Evolutionary conservation across 92 coral and sea anemone genomes (phyloP), one percentile per base, ranked within the genome.

Genomic region (Parazoanthus swiftii): DNA sequence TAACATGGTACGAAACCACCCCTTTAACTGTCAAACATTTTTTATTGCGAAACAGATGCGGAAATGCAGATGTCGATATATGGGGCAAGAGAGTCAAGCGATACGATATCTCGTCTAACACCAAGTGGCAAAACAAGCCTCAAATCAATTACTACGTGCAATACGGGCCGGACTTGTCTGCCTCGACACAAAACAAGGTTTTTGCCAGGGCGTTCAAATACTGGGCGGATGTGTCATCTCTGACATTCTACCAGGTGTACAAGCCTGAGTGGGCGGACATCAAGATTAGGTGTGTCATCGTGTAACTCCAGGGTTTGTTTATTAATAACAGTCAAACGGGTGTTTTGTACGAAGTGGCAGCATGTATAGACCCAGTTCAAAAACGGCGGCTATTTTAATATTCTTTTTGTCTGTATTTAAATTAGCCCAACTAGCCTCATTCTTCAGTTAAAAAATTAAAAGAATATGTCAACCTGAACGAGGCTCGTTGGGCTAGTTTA

Each of bases 151-250:
- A 78, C 5, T 78, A 46, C 9, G 59, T 78, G 15, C 81, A 78
- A 23, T 78, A 48, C 58, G 81, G 81, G 65, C 81, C 81, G 16
- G 81, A 78, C 37, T 48, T 78, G 36, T 11, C 81, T 48, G 81
- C 63, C 29, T 46, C 81, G 44, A 44, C 29, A 21, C 81, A 78
- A 65, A 78, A 48, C 56, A n/a, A 48, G 81, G 81, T 78, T 13
- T 78, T 78, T 48, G 81, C 81, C 80, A 76, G 54, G 80, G 80
- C 80, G 29, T 76, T 76, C n/a, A 76, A 76, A 15, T 76, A 76
- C n/a, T 76, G 80, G 80, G 14, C 80, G 8, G 80, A 76, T 44
- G 80, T 76, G 6, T 76, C 80, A 18, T 76, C 81, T 48, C 29
- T 78, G 35, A 78, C 81, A 0, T 78, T 78, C 63, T 78, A 78